These are phyloP conservation scores for Oscheius sp. DNA, from an alignment of 2,888 invertebrate genomes.

Conservation along the genomic window DNA sequence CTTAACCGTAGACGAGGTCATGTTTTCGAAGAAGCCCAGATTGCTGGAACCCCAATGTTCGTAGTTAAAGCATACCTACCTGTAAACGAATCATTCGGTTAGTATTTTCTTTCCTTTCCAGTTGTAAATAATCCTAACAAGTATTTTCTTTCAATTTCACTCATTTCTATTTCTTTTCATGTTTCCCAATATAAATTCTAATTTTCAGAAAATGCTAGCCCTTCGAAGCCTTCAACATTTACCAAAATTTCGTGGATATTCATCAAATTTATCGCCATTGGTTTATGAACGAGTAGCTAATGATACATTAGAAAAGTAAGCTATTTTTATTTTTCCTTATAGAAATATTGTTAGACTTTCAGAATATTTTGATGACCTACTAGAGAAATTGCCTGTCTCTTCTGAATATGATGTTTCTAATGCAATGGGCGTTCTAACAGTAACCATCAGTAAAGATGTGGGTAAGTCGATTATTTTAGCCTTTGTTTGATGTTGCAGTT, in stretches of 20 bases:
- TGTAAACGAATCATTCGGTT: conserved; percentile 98
- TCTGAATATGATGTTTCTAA: conserved; percentile 72
- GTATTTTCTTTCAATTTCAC: too few species aligned
- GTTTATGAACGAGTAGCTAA: conserved; percentile 54
- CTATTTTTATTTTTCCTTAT: not conserved
- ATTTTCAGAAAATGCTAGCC: not conserved
- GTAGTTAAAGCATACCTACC: conserved; percentile 97
- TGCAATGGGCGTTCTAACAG: conserved; percentile 71
- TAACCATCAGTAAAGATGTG: conserved; percentile 79
- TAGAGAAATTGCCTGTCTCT: conserved; percentile 58
- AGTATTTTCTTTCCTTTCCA: too few species aligned
- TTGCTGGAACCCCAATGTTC: conserved; percentile 93
- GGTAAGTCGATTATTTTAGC: conserved; percentile 79
- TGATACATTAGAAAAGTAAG: conserved; percentile 45
- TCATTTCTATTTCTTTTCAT: too few species aligned
- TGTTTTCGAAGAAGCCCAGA: conserved; percentile 91
- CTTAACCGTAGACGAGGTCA: conserved; percentile 87
- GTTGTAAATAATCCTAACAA: not conserved
- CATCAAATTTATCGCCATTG: conserved; percentile 37
- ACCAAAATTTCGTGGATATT: conserved; percentile 4
- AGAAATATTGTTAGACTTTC: conserved; percentile 35
- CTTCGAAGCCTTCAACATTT: not conserved
- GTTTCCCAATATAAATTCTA: too few species aligned
- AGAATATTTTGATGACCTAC: conserved; percentile 61
- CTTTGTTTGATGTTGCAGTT: not conserved